Percentiles rank a stretch among this genome's conserved stretches.
Evolutionary conservation across 2,797 vertebrate genomes (phyloP).

Genomic region (Lepidocolaptes lacrymiger): DNA sequence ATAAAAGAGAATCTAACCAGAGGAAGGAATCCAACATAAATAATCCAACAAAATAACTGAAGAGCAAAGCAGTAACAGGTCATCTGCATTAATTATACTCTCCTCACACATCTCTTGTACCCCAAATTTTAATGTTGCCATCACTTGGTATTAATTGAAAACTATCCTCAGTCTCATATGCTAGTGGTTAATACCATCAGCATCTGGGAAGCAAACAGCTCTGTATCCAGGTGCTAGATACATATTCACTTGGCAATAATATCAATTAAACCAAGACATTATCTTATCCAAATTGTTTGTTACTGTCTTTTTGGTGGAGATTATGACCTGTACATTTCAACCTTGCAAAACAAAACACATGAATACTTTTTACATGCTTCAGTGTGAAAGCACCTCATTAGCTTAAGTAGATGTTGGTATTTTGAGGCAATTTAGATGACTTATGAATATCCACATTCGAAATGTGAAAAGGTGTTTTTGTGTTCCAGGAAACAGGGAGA

Average conservation of each 20-base stretch:
- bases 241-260: neutral
- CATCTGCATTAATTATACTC: neutral
- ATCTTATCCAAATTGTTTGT: neutral
- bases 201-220: neutral
- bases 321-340: neutral
- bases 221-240: neutral
- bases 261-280: neutral
- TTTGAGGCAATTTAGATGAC: neutral
- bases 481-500: neutral
- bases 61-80: neutral
- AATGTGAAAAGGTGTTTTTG: neutral
- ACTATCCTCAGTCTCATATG: neutral
- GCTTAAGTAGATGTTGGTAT: neutral
- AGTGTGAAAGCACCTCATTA: neutral
- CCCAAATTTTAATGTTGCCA: neutral
- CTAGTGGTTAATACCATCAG: neutral
- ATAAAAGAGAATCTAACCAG: neutral
- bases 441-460: neutral
- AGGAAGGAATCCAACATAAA: neutral
- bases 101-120: neutral
- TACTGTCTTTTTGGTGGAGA: neutral
- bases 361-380: neutral
- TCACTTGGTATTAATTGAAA: neutral
- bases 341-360: neutral
- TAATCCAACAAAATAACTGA: neutral